Base-by-base conservation (phyloP, 2,888 invertebrate species). In the Chromoteleia sp. region DNA sequence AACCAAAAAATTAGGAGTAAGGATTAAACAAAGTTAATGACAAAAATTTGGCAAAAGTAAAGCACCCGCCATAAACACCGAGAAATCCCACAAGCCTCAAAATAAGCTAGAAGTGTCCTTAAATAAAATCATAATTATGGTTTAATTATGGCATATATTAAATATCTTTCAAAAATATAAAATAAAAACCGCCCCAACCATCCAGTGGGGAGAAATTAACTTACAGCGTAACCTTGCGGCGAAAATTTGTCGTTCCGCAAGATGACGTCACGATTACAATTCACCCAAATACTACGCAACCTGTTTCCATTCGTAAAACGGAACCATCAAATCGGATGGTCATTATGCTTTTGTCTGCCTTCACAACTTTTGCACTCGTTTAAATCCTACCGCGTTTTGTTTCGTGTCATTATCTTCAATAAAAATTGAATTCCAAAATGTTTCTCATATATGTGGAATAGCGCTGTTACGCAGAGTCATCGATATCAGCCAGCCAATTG, bases 401-500 rank as follows among this genome's bases (percentile, higher is more conserved):
- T 63, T 63, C 17, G 36, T 43, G 45, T 68, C 21, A 68, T 54
- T 39, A 17, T 43, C 15, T 71, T 59, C 29, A 52, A 65, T 41
- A 8, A 59, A 59, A 71, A 39, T 65, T 10, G 10, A 65, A 41
- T n/a, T 52, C 10, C 17, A 30, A 61, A 41, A 48, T 17, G 21
- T 19, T 17, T 33, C 19, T 25, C 14, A 10, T 12, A 83, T 85
- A 85, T 84, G 85, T 86, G 85, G 85, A 85, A 84, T 86, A 86
- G 82, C 75, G 83, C 77, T 77, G 45, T 74, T 82, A 81, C 88
- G 88, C 87, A 88, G 88, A 88, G 88, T 87, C 89, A 87, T 87
- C 82, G 85, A 88, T 87, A 88, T 85, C 87, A 89, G 89, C 89
- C 89, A 89, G 88, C 89, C 89, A 88, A 85, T 83, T 70, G 63